phyloP scores from a whole-genome alignment of 92 coral and sea anemone species.

The Anthopleura xanthogrammica region DNA sequence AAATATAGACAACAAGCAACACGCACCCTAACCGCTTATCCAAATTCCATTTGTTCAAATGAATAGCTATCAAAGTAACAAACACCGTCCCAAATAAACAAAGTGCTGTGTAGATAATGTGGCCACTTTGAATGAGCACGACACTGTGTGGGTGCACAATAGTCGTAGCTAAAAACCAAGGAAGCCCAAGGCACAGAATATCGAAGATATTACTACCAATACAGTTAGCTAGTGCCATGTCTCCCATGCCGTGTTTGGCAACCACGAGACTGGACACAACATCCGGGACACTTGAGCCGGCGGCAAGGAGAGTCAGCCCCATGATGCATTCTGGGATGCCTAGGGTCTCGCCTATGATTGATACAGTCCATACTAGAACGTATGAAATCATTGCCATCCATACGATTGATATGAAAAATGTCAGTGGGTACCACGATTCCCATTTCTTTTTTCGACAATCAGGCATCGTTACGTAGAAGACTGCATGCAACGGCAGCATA shows the following conservation, averaged over 20 bases:
- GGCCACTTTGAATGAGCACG: slow-evolving; percentile 92
- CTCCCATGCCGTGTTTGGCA: slow-evolving; percentile 97
- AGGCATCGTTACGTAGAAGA: slow-evolving; percentile 84
- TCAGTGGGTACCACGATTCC: slow-evolving; percentile 95
- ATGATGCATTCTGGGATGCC: slow-evolving; percentile 98
- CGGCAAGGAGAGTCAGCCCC: slow-evolving; percentile 96
- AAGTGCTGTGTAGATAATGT: slow-evolving; percentile 80
- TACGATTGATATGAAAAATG: slow-evolving; percentile 80
- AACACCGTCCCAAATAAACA: slow-evolving; percentile 93
- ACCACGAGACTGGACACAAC: slow-evolving; percentile 95
- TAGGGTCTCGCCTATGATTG: slow-evolving; percentile 94
- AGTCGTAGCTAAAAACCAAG: slow-evolving; percentile 95
- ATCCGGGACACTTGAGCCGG: slow-evolving; percentile 99
- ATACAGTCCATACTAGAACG: slow-evolving; percentile 94
- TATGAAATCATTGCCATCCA: slow-evolving; percentile 98
- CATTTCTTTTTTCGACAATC: slow-evolving; percentile 85
- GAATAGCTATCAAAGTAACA: slow-evolving; percentile 61
- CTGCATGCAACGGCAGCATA: slow-evolving; percentile 75
- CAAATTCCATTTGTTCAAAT: slow-evolving; percentile 77
- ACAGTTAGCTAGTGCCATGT: slow-evolving; percentile 99
- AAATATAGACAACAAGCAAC: slow-evolving; percentile 62
- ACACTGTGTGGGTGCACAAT: slow-evolving; percentile 89
- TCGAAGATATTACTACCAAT: slow-evolving; percentile 98
- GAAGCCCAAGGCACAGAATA: slow-evolving; percentile 88
- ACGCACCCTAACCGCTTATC: slow-evolving; percentile 81